phyloP scores from a whole-genome alignment of 2,113 vertebrate species.

The Oncorhynchus masou region DNA sequence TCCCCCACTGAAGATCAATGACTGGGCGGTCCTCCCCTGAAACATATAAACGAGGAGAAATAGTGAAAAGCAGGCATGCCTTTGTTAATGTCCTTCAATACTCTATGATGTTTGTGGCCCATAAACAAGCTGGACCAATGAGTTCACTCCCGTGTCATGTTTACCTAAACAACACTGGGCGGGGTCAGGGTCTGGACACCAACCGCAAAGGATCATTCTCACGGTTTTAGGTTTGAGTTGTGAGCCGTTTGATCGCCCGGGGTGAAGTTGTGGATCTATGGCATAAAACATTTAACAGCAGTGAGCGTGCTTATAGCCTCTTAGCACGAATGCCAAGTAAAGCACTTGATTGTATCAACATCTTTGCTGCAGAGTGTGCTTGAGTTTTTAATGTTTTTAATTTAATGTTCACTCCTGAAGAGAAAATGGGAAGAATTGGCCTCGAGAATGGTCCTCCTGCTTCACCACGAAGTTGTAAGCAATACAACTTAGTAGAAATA shows the following conservation, averaged over 20 bases:
- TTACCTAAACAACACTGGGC: too few relatives aligned
- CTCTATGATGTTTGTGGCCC: too few relatives aligned
- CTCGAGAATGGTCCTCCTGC: background rate
- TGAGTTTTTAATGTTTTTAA: too few relatives aligned
- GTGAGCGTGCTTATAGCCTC: background rate
- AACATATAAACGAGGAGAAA: too few relatives aligned
- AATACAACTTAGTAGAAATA: background rate
- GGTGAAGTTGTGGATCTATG: background rate
- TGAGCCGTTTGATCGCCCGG: background rate
- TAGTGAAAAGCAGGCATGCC: too few relatives aligned
- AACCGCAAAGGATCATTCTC: too few relatives aligned
- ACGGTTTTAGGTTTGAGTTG: background rate
- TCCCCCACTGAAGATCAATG: too few relatives aligned
- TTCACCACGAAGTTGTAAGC: background rate
- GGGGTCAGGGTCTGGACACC: too few relatives aligned
- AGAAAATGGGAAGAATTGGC: background rate
- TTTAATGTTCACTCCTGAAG: background rate
- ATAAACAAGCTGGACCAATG: too few relatives aligned
- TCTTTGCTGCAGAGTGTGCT: background rate
- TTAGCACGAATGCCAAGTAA: background rate
- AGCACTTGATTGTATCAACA: background rate
- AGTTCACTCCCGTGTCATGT: too few relatives aligned
- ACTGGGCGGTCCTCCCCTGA: too few relatives aligned
- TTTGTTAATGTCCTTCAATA: too few relatives aligned
- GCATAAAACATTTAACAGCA: slow-evolving; percentile 5